Evolutionary conservation across 2,797 vertebrate genomes (phyloP).

Genomic region (Siniperca scherzeri): DNA sequence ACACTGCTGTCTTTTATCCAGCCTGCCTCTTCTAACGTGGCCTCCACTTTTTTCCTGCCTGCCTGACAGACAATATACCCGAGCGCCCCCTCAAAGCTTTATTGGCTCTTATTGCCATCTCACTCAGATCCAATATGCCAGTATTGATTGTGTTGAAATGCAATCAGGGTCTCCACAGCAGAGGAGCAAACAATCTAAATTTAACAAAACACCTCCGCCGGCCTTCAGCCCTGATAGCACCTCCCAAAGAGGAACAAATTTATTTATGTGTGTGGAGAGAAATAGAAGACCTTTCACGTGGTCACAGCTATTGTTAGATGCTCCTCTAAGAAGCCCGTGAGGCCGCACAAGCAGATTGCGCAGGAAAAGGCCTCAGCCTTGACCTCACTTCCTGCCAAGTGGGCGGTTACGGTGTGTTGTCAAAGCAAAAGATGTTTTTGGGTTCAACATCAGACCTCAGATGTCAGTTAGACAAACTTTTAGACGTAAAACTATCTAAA

Average conservation of each 20-base stretch:
- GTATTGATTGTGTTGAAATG: constrained; percentile 85
- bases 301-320: constrained; percentile 64
- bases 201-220: constrained; percentile 80
- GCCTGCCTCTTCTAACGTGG: constrained; percentile 38
- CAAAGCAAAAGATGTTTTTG: constrained; percentile 38
- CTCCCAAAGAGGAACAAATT: constrained; percentile 68
- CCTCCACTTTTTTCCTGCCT: constrained; percentile 55
- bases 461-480: background rate
- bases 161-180: constrained; percentile 78
- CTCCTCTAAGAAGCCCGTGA: constrained; percentile 20
- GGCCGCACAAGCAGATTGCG: constrained; percentile 45
- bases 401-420: constrained; percentile 17
- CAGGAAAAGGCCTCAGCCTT: constrained; percentile 74
- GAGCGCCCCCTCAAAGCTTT: constrained; percentile 70
- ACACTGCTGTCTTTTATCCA: constrained; percentile 35
- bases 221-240: constrained; percentile 58
- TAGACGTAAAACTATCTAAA: background rate
- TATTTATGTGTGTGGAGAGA: constrained; percentile 58
- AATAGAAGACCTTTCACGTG: constrained; percentile 24
- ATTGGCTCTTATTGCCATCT: constrained; percentile 83
- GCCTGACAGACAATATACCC: constrained; percentile 63
- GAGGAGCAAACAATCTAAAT: constrained; percentile 81
- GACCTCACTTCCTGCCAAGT: constrained; percentile 67
- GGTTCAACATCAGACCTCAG: background rate
- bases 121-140: constrained; percentile 81